Conservation (phyloP, 2,888 invertebrate species). For the Diaphora mendica region DNA sequence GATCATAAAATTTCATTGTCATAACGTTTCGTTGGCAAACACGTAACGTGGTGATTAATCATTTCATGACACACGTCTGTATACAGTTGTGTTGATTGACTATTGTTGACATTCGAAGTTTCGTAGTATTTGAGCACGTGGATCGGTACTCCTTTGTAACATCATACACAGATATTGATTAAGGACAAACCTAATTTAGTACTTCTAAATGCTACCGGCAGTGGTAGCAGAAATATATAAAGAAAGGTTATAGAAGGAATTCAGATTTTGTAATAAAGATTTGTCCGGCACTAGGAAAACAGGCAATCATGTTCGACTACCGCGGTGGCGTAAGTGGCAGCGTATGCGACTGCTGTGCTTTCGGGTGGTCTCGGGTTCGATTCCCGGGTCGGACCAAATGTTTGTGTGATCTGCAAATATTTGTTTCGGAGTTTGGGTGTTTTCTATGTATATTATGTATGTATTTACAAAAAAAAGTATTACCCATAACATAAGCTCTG, state of each 20-base stretch:
- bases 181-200: neutral
- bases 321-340: too few species aligned
- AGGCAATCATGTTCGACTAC: too few species aligned
- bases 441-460: too few species aligned
- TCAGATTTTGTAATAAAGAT: neutral
- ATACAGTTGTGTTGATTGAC: conserved; percentile 37
- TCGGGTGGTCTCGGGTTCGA: too few species aligned
- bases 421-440: too few species aligned
- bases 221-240: neutral
- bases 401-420: too few species aligned
- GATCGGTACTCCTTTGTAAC: conserved; percentile 20
- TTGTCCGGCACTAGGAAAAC: too few species aligned
- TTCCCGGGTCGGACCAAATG: too few species aligned
- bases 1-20: conserved; percentile 32
- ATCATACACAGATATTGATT: neutral
- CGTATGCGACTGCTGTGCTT: too few species aligned
- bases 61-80: conserved; percentile 36
- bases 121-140: conserved; percentile 25
- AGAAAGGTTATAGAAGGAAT: neutral
- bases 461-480: too few species aligned
- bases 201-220: neutral
- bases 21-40: conserved; percentile 28
- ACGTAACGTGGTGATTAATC: conserved; percentile 35
- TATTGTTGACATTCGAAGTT: conserved; percentile 34
- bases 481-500: too few species aligned